Evolutionary conservation across 2,113 vertebrate species (phyloP), one percentile per base, ranked within the genome.

Genomic region (Lampris incognitus): DNA sequence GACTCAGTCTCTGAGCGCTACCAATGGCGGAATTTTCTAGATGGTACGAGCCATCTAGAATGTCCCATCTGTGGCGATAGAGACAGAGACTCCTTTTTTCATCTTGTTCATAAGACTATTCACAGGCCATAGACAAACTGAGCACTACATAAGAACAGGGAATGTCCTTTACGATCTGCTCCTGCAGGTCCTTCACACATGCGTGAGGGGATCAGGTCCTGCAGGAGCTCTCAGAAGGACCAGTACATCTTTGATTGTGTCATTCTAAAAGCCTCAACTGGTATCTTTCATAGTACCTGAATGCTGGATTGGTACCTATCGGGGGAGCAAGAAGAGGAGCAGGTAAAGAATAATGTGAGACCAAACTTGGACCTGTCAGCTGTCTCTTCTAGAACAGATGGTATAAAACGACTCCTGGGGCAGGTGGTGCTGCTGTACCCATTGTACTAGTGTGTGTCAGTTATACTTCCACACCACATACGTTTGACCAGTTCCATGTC

Each of bases 181-280:
- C 65, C 78, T 86, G 83, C 72, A 64, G 68, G 81, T 61, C 73
- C 61, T 66, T n/a, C 24, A 72, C 65, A 78, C 41, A 36, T 84
- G 56, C 65, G 67, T 69, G 50, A 74, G 13, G 60, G 59, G 67
- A 24, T 0, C 24, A 24, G 24, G 24, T 24, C 24, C 24, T 24
- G 24, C 24, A 24, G 24, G 24, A 24, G 24, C 42, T 79, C 68
- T 82, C 55, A 61, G 86, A 83, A 83, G 83, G 44, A 46, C 44
- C 7, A 46, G 44, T 46, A 46, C 4, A 46, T 46, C 44, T n/a
- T n/a, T 13, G 3, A 5, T 4, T 4, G 2, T 5, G 52, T 85
- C 85, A 87, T 85, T 90, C 87, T 70, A 72, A 54, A 90, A 84
- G 85, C 91, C 88, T 92, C 89, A 92, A 92, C 87, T 48, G 72